phyloP scores from a whole-genome alignment of 2,888 invertebrate genomes.

The Celastrina argiolus region DNA sequence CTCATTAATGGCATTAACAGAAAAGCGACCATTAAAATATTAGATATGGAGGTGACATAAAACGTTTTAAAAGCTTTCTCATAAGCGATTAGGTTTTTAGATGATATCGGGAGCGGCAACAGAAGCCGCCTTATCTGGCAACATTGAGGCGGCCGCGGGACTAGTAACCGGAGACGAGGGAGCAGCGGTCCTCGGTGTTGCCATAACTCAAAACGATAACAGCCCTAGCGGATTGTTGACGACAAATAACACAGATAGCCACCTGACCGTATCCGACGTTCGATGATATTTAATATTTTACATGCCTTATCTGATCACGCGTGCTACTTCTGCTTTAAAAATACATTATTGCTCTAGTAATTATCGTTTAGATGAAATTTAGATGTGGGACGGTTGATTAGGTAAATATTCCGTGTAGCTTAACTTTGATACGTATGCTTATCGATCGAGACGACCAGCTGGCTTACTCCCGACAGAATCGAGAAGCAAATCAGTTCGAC shows the following conservation, averaged over 20 bases:
- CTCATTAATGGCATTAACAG: constrained; percentile 13
- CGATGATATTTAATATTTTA: constrained; percentile 76
- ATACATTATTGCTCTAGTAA: constrained; percentile 40
- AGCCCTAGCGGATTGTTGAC: constrained; percentile 61
- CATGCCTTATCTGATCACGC: constrained; percentile 68
- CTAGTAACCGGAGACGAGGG: constrained; percentile 51
- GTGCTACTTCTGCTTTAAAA: constrained; percentile 54
- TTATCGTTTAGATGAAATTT: constrained; percentile 7
- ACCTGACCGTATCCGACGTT: constrained; percentile 68
- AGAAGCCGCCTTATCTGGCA: constrained; percentile 47
- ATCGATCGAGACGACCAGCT: neutral
- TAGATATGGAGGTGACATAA: constrained; percentile 21
- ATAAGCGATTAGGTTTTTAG: constrained; percentile 31
- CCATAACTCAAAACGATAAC: constrained; percentile 72
- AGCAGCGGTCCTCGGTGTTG: constrained; percentile 39
- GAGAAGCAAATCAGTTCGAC: neutral
- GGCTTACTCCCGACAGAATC: too few relatives aligned
- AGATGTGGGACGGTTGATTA: neutral
- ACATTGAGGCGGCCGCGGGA: constrained; percentile 36
- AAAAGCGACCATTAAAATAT: constrained; percentile 23
- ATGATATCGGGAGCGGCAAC: constrained; percentile 40
- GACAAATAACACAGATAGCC: constrained; percentile 74
- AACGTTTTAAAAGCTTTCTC: constrained; percentile 29
- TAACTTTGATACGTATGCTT: neutral
- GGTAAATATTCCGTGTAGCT: neutral